These are phyloP conservation scores for Zapornia atra DNA, from an alignment of 2,113 vertebrate species.

Conservation along the genomic window DNA sequence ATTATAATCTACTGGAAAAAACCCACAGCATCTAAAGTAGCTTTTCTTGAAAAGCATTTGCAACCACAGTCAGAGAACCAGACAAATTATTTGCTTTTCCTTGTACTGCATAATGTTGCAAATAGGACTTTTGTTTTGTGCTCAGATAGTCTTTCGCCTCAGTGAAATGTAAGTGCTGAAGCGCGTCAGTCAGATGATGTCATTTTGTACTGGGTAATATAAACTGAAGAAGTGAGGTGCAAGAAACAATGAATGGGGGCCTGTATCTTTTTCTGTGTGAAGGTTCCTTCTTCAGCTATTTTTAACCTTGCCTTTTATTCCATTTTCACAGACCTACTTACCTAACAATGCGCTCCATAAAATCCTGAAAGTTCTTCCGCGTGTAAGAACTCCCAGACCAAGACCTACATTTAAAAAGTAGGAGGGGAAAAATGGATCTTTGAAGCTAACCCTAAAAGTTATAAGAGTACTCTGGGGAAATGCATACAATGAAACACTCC, in stretches of 20 bases:
- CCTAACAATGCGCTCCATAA: neutral
- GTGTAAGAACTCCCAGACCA: neutral
- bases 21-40: neutral
- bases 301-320: slow-evolving; percentile 39
- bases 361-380: neutral
- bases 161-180: neutral
- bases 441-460: neutral
- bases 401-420: neutral
- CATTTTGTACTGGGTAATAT: neutral
- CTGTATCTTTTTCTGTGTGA: neutral
- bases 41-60: neutral
- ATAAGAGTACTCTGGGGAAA: neutral
- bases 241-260: neutral
- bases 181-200: neutral
- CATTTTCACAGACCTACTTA: neutral
- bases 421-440: neutral
- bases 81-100: neutral
- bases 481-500: neutral
- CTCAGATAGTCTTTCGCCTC: neutral
- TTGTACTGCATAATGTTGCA: neutral
- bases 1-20: neutral
- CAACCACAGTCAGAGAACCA: neutral
- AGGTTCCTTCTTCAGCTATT: neutral
- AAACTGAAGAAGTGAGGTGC: neutral
- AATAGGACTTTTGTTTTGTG: neutral